phyloP scores from a whole-genome alignment of 2,113 vertebrate species.

The Zosterops japonicus region DNA sequence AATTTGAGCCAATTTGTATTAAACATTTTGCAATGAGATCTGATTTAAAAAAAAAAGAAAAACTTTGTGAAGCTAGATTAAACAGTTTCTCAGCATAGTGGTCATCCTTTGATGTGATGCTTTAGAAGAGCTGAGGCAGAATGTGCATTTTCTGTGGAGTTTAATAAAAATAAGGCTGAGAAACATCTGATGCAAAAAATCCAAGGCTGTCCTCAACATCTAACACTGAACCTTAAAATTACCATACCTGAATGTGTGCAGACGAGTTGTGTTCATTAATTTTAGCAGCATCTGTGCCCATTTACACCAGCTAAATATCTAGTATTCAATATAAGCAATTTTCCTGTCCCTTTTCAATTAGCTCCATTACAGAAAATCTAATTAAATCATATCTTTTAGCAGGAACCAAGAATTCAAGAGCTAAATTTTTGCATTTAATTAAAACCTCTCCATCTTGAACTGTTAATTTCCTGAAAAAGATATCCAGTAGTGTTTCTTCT shows the following conservation, averaged over 20 bases:
- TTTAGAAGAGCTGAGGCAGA: background rate
- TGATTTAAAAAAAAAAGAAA: background rate
- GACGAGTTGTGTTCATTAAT: background rate
- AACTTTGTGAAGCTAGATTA: background rate
- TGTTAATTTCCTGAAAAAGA: constrained; percentile 19
- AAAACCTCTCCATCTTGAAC: constrained; percentile 4
- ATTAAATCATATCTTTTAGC: constrained; percentile 36
- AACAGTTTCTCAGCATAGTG: background rate
- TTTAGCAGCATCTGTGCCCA: background rate
- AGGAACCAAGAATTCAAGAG: constrained; percentile 7
- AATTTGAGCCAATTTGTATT: background rate
- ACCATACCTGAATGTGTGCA: background rate
- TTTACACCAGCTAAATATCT: constrained; percentile 13
- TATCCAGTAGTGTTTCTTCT: background rate
- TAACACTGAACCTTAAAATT: background rate
- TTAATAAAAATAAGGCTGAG: background rate
- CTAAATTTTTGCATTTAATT: constrained; percentile 6
- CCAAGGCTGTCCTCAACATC: background rate
- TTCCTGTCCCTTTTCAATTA: constrained; percentile 36
- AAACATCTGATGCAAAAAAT: background rate
- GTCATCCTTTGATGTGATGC: background rate
- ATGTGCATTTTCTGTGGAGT: background rate
- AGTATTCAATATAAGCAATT: background rate
- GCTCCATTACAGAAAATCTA: constrained; percentile 28
- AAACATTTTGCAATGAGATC: background rate